Conservation (phyloP, 2,797 vertebrate genomes). For the Lerista edwardsae region DNA sequence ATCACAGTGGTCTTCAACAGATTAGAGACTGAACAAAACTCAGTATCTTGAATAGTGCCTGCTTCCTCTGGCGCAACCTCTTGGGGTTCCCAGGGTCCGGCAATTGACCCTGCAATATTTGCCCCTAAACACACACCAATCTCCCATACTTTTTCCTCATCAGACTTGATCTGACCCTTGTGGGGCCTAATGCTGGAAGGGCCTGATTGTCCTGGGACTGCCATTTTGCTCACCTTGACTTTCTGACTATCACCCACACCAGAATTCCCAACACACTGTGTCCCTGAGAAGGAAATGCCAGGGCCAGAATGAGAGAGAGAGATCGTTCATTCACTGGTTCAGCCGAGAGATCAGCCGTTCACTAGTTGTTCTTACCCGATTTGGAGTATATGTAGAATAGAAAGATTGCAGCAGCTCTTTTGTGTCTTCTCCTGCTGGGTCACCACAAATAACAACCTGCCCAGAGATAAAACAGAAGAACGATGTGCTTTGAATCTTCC, state of each 20-base stretch:
- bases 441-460: conserved; percentile 91
- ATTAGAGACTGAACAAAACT: no score
- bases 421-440: conserved; percentile 85
- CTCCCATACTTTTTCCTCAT: neutral
- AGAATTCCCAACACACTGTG: neutral
- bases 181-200: neutral
- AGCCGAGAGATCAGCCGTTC: neutral
- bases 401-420: conserved; percentile 80
- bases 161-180: neutral
- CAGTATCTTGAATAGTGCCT: neutral
- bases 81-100: no score
- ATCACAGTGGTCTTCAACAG: no score
- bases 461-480: neutral
- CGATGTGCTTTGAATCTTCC: neutral
- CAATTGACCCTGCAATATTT: neutral
- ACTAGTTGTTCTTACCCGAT: conserved; percentile 81
- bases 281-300: neutral
- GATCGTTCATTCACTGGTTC: no score
- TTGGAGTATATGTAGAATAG: conserved; percentile 84
- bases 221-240: neutral
- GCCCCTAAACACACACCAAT: neutral
- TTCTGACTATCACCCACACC: neutral
- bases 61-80: neutral
- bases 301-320: neutral
- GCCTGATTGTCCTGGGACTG: neutral